Percentiles rank a stretch among this genome's conserved stretches.
Conservation (phyloP, 1,140 invertebrate species). For the Pseudomyrmex flavicornis region DNA sequence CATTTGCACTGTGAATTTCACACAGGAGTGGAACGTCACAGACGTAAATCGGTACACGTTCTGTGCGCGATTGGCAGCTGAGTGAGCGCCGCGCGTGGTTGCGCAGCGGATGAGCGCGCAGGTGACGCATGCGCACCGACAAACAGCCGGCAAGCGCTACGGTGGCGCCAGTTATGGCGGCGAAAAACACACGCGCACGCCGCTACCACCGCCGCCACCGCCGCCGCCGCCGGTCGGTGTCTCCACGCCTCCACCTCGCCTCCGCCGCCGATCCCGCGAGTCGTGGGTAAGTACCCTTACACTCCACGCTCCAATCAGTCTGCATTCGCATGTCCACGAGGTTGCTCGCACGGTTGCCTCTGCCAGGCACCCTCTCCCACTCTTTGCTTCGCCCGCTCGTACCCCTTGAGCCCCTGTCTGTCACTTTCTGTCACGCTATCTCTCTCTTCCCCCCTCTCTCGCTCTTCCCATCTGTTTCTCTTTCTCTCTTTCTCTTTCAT, state of each 20-base stretch:
- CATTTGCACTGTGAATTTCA: too few species aligned
- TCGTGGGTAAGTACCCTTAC: slow-evolving; percentile 84
- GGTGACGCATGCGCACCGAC: slow-evolving; percentile 51
- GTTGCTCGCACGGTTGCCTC: slow-evolving; percentile 79
- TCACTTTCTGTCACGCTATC: slow-evolving; percentile 38
- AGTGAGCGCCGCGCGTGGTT: slow-evolving; percentile 29
- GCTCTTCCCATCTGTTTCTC: neutral
- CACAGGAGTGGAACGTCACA: neutral
- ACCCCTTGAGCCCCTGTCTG: slow-evolving; percentile 14
- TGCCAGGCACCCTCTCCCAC: slow-evolving; percentile 77
- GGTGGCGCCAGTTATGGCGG: slow-evolving; percentile 79
- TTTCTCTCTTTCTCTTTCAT: slow-evolving; percentile 46
- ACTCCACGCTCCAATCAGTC: slow-evolving; percentile 82
- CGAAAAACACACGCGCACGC: slow-evolving; percentile 76
- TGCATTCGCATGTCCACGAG: slow-evolving; percentile 84
- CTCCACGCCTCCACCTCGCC: slow-evolving; percentile 74
- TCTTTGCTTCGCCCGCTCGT: slow-evolving; percentile 51
- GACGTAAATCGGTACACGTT: slow-evolving; percentile 59
- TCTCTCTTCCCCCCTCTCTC: neutral
- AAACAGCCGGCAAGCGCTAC: slow-evolving; percentile 56
- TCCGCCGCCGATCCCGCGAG: slow-evolving; percentile 75
- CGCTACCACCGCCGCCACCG: slow-evolving; percentile 63
- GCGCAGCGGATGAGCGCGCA: slow-evolving; percentile 67
- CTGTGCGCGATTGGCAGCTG: slow-evolving; percentile 58
- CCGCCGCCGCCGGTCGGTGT: slow-evolving; percentile 71